A percentile compares a stretch with the other conserved stretches of the same genome.
These are phyloP conservation scores for Trichosurus vulpecula DNA, from an alignment of 2,797 vertebrate genomes.

Conservation along the genomic window DNA sequence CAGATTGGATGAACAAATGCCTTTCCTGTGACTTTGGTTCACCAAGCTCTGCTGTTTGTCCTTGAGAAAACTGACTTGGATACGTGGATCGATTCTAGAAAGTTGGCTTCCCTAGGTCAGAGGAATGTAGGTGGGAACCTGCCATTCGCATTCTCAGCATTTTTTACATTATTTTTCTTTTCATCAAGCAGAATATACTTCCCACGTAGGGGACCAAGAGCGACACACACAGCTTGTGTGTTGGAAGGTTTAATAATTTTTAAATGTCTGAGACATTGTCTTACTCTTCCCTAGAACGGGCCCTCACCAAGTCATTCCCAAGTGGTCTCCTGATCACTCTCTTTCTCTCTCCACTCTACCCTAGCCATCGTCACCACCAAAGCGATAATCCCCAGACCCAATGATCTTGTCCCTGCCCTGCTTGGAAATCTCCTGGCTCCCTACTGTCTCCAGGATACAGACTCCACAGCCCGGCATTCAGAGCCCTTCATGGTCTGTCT, in stretches of 20 bases:
- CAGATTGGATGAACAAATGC: not conserved
- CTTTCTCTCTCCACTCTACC: not conserved
- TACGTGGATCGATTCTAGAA: not conserved
- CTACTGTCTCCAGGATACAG: not conserved
- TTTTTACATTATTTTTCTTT: not conserved
- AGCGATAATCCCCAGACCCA: not conserved
- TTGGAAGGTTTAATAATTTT: not conserved
- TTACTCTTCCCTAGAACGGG: not conserved
- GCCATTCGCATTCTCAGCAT: not conserved
- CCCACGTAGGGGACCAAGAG: not conserved
- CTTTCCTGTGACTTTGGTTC: not conserved
- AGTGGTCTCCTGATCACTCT: not conserved
- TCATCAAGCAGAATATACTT: not conserved
- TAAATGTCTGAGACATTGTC: not conserved
- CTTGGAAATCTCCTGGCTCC: not conserved
- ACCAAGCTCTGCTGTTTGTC: not conserved
- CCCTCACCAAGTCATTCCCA: not conserved
- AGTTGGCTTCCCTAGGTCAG: not conserved
- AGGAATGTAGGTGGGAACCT: not conserved
- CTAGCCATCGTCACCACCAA: not conserved
- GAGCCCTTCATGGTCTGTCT: not conserved
- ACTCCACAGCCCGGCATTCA: accelerated
- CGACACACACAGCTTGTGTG: not conserved
- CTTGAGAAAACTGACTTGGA: not conserved
- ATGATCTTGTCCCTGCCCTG: not conserved